A percentile compares a stretch with the other conserved stretches of the same genome.
Evolutionary conservation across 2,888 invertebrate species (phyloP).

Genomic region (Loripinus fragilis): DNA sequence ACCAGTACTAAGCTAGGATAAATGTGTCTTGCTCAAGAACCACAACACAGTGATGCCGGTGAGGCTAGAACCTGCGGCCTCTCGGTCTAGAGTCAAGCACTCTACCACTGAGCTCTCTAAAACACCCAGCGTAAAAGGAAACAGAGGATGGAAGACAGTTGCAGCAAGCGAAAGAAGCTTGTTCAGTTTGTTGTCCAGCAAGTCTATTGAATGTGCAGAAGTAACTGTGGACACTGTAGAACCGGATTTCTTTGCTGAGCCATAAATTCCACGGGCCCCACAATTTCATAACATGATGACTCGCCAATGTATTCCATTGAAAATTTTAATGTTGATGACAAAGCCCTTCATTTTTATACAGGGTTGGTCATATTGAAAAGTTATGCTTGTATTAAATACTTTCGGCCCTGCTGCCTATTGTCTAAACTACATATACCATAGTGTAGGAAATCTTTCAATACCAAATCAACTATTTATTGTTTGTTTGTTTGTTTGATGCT

Average conservation of each 20-base stretch:
- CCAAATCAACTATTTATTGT: no score
- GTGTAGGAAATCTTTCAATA: no score
- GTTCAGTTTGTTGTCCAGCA: background rate
- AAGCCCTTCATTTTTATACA: slow-evolving; percentile 29
- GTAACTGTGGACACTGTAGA: background rate
- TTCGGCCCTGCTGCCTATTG: no score
- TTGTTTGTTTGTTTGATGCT: no score
- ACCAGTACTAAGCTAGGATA: no score
- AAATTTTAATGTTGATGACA: slow-evolving; percentile 26
- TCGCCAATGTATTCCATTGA: slow-evolving; percentile 24
- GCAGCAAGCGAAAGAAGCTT: background rate
- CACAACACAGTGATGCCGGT: no score
- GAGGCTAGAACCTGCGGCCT: no score
- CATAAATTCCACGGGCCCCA: background rate
- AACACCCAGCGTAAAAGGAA: background rate
- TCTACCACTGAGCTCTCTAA: background rate
- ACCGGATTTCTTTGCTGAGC: background rate
- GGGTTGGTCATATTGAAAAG: slow-evolving; percentile 24
- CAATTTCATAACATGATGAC: background rate
- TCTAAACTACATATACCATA: no score
- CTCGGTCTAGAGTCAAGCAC: no score
- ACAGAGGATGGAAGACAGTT: background rate
- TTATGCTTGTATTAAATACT: background rate
- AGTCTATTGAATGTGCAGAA: background rate
- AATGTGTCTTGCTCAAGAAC: no score